Conservation (phyloP, 1,140 invertebrate species). For the Ptiloglossa arizonensis region DNA sequence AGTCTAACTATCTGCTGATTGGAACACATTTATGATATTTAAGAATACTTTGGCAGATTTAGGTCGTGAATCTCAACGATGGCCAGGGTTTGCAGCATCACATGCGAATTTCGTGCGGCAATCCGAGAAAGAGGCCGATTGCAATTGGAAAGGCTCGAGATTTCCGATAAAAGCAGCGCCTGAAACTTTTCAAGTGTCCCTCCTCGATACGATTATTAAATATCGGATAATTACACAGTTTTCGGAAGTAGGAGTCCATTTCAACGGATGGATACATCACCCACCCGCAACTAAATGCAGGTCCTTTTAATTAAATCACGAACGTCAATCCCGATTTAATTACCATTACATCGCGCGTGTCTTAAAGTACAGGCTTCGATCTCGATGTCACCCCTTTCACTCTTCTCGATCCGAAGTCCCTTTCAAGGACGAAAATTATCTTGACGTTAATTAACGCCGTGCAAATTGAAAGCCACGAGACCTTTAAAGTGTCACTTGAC, state of each 20-base stretch:
- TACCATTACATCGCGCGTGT: constrained; percentile 65
- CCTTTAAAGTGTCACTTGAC: constrained; percentile 53
- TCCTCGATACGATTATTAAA: constrained; percentile 53
- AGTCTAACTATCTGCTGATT: too few species aligned
- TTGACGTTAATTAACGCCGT: constrained; percentile 59
- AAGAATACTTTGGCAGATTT: too few species aligned
- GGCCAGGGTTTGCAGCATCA: too few species aligned
- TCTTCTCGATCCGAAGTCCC: neutral
- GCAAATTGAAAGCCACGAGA: constrained; percentile 61
- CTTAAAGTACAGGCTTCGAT: constrained; percentile 35
- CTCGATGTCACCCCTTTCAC: neutral
- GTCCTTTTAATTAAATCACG: constrained; percentile 66
- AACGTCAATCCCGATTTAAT: constrained; percentile 63
- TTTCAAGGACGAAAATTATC: constrained; percentile 27
- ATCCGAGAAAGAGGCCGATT: neutral
- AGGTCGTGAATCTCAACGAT: too few species aligned
- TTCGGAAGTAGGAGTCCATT: constrained; percentile 21
- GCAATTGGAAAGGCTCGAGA: neutral
- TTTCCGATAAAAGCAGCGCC: neutral
- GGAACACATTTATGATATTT: too few species aligned
- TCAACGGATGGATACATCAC: constrained; percentile 8
- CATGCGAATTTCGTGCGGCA: neutral
- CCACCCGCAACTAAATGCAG: constrained; percentile 30
- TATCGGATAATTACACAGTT: constrained; percentile 55
- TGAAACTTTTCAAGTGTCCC: constrained; percentile 1